Base-by-base conservation (phyloP, 2,113 vertebrate genomes). In the Xiphorhynchus elegans region DNA sequence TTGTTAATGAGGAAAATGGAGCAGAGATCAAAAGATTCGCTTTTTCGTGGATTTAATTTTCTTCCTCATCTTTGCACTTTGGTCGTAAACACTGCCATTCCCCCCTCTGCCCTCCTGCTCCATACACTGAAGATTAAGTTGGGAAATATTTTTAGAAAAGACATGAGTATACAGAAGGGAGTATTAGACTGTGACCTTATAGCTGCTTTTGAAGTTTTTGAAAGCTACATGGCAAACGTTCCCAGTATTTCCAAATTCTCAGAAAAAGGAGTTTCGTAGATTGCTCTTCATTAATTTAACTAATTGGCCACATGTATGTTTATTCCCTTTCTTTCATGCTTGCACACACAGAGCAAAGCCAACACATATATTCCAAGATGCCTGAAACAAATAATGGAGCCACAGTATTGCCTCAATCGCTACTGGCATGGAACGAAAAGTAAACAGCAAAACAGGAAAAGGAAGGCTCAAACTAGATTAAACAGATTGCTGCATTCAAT, bases 371-470 rank as follows among this genome's bases (percentile, higher is more conserved):
- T 96, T 95, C 87, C 92, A 73, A 79, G 90, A 87, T 76, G 68
- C 86, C 63, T 82, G 70, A 91, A 93, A 63, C 64, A 85, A 83
- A 97, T 91, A 97, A 97, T 94, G 89, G 79, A 66, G 19, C 78
- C 82, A 97, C 90, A 97, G 95, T 96, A 37, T 56, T 95, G 90
- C 97, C 75, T 95, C 91, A 87, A 17, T 64, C 28, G 14, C 80
- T 95, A 90, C 90, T 97, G 95, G 96, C 94, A 84, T 66, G 90
- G 90, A 95, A 88, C 14, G 81, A 88, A 97, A 96, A 96, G 86
- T 96, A 96, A 97, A 97, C 93, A 97, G 87, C 94, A 96, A 96
- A 97, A 97, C 95, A 97, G 97, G 95, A 97, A 97, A 95, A 89
- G 95, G 95, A 97, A 95, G 33, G 89, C 91, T 95, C 91, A 93